A percentile compares a stretch with the other conserved stretches of the same genome.
These are phyloP conservation scores for Caenorhabditis becei DNA, from an alignment of 2,888 invertebrate genomes.

Conservation along the genomic window DNA sequence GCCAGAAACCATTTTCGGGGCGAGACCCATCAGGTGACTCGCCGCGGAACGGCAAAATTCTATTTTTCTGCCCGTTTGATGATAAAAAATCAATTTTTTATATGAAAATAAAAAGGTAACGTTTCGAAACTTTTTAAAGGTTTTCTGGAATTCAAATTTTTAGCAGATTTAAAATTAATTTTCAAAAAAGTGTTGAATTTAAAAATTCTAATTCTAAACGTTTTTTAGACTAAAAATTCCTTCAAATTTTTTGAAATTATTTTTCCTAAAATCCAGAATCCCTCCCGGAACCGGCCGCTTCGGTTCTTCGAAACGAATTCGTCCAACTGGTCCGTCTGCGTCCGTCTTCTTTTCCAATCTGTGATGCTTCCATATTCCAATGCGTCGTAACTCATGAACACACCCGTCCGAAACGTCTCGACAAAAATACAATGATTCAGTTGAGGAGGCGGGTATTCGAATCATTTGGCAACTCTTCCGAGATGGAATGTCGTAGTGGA, in stretches of 20 bases:
- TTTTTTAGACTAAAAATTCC: too few relatives aligned
- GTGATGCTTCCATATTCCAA: constrained; percentile 62
- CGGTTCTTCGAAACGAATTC: constrained; percentile 65
- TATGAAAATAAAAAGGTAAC: too few relatives aligned
- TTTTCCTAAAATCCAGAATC: constrained; percentile 35
- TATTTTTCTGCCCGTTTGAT: too few relatives aligned
- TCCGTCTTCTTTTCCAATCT: constrained; percentile 60
- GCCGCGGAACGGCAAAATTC: too few relatives aligned
- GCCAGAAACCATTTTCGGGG: too few relatives aligned
- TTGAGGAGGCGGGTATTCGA: constrained; percentile 62
- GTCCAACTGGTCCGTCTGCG: constrained; percentile 62
- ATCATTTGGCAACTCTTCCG: constrained; percentile 58
- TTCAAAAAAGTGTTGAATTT: too few relatives aligned
- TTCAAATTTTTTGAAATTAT: not conserved
- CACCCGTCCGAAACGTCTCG: constrained; percentile 41
- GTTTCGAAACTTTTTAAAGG: too few relatives aligned
- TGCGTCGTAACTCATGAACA: constrained; percentile 59
- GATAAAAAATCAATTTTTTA: too few relatives aligned
- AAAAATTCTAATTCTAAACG: too few relatives aligned
- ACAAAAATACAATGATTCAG: constrained; percentile 45
- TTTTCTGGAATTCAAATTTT: too few relatives aligned
- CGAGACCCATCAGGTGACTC: too few relatives aligned
- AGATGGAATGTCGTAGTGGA: constrained; percentile 66
- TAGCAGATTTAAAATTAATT: too few relatives aligned
- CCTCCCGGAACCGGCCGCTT: constrained; percentile 63